Base-by-base conservation (phyloP, 2,113 vertebrate species). In the Callospermophilus lateralis region DNA sequence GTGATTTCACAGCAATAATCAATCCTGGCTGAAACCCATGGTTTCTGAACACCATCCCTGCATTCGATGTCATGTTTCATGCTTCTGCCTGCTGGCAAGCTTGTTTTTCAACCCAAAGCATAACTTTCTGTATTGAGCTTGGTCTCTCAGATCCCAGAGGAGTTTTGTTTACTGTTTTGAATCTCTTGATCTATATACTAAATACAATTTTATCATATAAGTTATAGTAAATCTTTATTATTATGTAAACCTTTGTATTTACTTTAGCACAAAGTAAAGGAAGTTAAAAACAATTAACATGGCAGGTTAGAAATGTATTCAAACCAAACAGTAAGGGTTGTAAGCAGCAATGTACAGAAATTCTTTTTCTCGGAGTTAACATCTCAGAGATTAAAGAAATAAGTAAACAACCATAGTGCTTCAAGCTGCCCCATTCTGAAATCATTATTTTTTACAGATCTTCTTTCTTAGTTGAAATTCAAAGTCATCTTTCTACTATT, bases 401-500 rank as follows among this genome's bases (percentile, higher is more conserved):
- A 55, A 72, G 4, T 55, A 37, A 89, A 42, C 45, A 81, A 34
- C 53, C 48, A 48, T 24, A 73, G 68, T 22, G 63, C 1, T 15
- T 51, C 15, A 85, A 32, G 65, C 77, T 30, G 13, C 32, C 55
- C n/a, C 51, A 19, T 42, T 32, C 77, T 72, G 10, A 30, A 32
- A 10, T 20, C 68, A 42, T 84, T 24, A 93, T 63, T 89, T 68
- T 67, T 84, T 63, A 65, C 24, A 78, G 9, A 32, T 74, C n/a
- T 63, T 63, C 74, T 53, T 76, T 45, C 39, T 74, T 89, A 80
- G 63, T 67, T 81, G 65, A 87, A 80, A 81, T n/a, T 93, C 89
- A 73, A 93, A 91, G 30, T 30, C 34, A 58, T 37, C n/a, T 94
- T 95, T 89, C 73, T 68, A 34, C 73, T 68, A 34, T 90, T 51